These are phyloP conservation scores for Merops nubicus DNA, from an alignment of 2,113 vertebrate species.

Conservation along the genomic window DNA sequence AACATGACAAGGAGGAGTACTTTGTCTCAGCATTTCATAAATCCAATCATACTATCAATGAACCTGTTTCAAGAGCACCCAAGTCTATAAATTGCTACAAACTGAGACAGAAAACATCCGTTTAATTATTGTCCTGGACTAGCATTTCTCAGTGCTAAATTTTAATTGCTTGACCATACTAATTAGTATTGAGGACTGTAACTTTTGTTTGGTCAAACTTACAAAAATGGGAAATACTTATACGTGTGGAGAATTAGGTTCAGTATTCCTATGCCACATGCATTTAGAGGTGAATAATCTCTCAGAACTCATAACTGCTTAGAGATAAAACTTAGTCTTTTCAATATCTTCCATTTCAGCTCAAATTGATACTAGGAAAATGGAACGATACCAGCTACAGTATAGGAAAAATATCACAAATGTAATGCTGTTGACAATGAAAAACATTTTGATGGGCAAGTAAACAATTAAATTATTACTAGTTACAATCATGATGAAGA, in stretches of 20 bases:
- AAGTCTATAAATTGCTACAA: not conserved
- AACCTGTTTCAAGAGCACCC: not conserved
- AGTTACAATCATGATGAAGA: not conserved
- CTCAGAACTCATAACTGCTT: not conserved
- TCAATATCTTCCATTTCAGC: not conserved
- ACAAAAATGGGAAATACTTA: not conserved
- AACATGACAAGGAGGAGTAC: not conserved
- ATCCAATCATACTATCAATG: not conserved
- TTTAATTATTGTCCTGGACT: not conserved
- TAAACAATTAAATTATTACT: not conserved
- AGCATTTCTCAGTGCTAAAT: not conserved
- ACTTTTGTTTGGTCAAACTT: not conserved
- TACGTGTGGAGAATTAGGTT: not conserved
- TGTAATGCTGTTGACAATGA: not conserved
- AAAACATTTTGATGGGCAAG: not conserved
- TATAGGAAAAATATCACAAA: not conserved
- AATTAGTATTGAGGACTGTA: not conserved
- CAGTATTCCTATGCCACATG: not conserved
- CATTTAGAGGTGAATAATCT: not conserved
- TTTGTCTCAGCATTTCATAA: not conserved
- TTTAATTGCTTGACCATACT: not conserved
- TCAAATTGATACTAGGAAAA: not conserved
- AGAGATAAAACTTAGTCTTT: not conserved
- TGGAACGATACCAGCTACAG: not conserved
- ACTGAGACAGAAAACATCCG: not conserved